Base-by-base conservation (phyloP, 2,113 vertebrate genomes). In the Nipponia nippon region DNA sequence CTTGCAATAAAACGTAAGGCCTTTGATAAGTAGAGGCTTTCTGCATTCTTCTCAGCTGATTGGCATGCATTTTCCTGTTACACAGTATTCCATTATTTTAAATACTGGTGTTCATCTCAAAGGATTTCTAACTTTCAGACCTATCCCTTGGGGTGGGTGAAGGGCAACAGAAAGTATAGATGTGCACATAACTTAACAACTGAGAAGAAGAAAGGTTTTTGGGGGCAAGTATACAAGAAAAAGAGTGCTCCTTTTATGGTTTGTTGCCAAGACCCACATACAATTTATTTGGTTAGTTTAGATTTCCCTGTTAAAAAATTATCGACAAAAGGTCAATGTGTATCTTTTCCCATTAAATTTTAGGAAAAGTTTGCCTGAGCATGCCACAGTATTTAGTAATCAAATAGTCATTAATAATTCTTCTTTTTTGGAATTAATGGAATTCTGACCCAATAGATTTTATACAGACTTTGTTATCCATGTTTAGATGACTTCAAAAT, bases 341-440 rank as follows among this genome's bases (percentile, higher is more conserved):
- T 75, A 49, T 42, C 11, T 88, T 82, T 82, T 29, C 30, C 21
- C 20, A 34, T 34, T 50, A 62, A 80, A 63, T 70, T 88, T 61
- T 66, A 70, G 26, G 26, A 66, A 44, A 36, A 69, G 6, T 56
- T 79, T 85, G 38, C 40, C 16, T 38, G 17, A 73, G 26, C 2
- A 0, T 70, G n/a, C 29, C 36, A 61, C 53, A 62, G 52, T 42
- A 61, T 67, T 79, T 80, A 53, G 38, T 62, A 46, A 72, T 55
- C 23, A 91, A 50, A 44, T 38, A 34, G 27, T 29, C 27, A 65
- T 63, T 50, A 66, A 66, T 66, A 44, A 23, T 73, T 49, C 2
- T 40, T 61, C 1, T 6, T 75, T 42, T 38, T 7, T 90, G 4
- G 14, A 69, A 63, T 50, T 32, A 0, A 0, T 69, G 32, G 13